Evolutionary conservation across 2,888 invertebrate genomes (phyloP), one percentile per base, ranked within the genome.

Genomic region (Malacosoma neustria): DNA sequence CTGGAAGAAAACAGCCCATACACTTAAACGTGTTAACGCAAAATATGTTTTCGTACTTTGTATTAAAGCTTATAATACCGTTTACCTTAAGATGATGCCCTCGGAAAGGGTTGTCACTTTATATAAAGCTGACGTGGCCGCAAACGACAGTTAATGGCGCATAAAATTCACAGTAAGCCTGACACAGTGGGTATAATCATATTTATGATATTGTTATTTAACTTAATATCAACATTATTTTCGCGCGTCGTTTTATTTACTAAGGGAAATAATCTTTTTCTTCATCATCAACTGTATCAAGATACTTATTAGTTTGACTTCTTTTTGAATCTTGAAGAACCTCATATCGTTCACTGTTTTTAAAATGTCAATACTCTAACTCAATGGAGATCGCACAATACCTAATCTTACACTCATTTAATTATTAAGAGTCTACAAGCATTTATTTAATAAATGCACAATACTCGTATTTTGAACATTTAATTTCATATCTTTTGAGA

Each of bases 61-160:
- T 11, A 39, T 43, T 57, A 74, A 53, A 60, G 49, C 43, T 49
- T 52, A 62, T 60, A 64, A 49, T 66, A 46, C 54, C 46, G 42
- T 60, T 49, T 42, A 39, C 43, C 45, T 43, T 48, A 41, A 39
- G 43, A 37, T 41, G 54, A 45, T 48, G 55, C 51, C 57, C 56
- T 54, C 51, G 51, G 55, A 63, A 72, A 74, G 72, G 70, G 69
- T 74, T 76, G 73, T 74, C 76, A 75, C 66, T 73, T 72, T 71
- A 64, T 74, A 69, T 71, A 72, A 75, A 66, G 74, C 72, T 72
- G 72, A 76, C 69, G 66, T 65, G 53, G 62, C 69, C 73, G 64
- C 72, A 72, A 75, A 72, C 70, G 71, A 69, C 70, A 72, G 70
- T 70, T 74, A 76, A 79, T 79, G 76, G 72, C 63, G 73, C 72